A percentile compares a stretch with the other conserved stretches of the same genome.
phyloP scores from a whole-genome alignment of 2,888 invertebrate species.

The Heliothis peltigera region DNA sequence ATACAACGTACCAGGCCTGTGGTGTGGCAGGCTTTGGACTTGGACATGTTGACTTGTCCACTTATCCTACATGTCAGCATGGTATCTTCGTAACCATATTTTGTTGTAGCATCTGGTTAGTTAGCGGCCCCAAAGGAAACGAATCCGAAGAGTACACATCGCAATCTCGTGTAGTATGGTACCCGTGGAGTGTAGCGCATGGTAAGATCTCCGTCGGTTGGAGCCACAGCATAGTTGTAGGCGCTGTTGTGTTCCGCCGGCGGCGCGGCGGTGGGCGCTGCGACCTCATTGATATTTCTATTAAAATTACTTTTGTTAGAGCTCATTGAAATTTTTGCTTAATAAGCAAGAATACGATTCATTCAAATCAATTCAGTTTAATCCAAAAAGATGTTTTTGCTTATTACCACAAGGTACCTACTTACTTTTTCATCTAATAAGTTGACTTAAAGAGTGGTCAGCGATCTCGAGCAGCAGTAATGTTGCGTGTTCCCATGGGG shows the following conservation, averaged over 20 bases:
- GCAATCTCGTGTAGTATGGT: not conserved
- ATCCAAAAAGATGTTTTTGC: not conserved
- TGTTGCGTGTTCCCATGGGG: constrained; percentile 17
- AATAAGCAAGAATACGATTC: no score
- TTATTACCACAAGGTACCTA: not conserved
- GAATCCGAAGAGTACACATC: no score
- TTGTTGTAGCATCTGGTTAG: no score
- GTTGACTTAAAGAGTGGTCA: not conserved
- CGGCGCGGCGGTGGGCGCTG: constrained; percentile 3
- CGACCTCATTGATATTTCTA: not conserved
- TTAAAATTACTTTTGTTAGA: no score
- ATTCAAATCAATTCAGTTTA: not conserved
- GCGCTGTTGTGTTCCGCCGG: constrained; percentile 43
- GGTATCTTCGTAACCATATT: no score
- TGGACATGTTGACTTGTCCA: no score
- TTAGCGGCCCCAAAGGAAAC: no score
- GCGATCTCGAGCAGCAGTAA: not conserved
- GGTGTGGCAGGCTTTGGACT: no score
- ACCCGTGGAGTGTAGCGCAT: constrained; percentile 7
- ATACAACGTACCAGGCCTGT: no score
- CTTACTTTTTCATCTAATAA: not conserved
- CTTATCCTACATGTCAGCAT: no score
- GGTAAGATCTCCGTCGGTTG: constrained; percentile 26
- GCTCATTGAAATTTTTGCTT: no score
- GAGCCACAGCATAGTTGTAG: constrained; percentile 6